Percentiles rank a stretch among this genome's conserved stretches.
These are phyloP conservation scores for Oophaga sylvatica DNA, from an alignment of 2,797 vertebrate species.

Conservation along the genomic window DNA sequence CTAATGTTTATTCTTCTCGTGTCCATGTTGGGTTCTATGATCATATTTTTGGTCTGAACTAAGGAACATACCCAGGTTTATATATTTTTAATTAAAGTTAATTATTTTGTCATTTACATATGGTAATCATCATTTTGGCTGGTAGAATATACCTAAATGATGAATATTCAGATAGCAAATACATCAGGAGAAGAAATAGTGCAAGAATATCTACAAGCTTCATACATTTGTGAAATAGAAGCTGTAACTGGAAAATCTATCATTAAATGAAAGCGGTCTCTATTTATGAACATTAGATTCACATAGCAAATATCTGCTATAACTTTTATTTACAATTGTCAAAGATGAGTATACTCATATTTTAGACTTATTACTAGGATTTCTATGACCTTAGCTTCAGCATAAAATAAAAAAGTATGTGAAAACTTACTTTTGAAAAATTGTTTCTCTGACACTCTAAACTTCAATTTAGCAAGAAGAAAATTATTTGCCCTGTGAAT, in stretches of 20 bases:
- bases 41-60: too few relatives aligned
- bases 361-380: conserved; percentile 9
- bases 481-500: conserved; percentile 51
- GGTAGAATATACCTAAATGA: too few relatives aligned
- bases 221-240: not conserved
- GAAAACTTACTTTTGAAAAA: conserved; percentile 40
- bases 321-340: conserved; percentile 1
- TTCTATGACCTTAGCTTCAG: conserved; percentile 6
- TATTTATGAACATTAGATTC: conserved; percentile 20
- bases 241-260: not conserved
- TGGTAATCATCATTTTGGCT: too few relatives aligned
- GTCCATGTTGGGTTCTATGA: too few relatives aligned
- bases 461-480: conserved; percentile 44
- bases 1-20: too few relatives aligned
- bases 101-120: too few relatives aligned
- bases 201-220: not conserved
- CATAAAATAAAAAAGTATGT: conserved; percentile 23
- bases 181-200: not conserved
- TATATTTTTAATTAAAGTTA: too few relatives aligned
- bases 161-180: not conserved
- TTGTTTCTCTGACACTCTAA: conserved; percentile 28
- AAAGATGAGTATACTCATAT: not conserved
- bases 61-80: too few relatives aligned
- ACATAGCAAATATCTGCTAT: conserved; percentile 7
- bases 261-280: not conserved